Evolutionary conservation across 2,888 invertebrate genomes (phyloP), one percentile per base, ranked within the genome.

Genomic region (Conchocele bisecta): DNA sequence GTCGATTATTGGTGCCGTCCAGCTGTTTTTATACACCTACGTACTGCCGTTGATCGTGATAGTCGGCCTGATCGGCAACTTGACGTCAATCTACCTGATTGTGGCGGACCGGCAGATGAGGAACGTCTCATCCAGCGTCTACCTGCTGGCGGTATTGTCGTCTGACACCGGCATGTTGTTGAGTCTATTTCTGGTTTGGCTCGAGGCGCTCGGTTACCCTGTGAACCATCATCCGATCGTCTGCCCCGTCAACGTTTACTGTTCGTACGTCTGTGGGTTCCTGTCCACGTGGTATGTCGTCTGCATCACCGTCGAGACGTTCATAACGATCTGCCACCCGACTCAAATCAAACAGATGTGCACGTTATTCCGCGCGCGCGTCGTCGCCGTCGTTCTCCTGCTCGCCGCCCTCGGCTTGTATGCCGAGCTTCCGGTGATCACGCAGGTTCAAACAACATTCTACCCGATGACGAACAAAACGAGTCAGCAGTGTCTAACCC

Each of bases 261-360:
- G 78, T 39, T 73, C 81, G 29, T 94, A 94, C 83, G 93, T 95
- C 63, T 94, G 94, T 74, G 94, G 95, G 85, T 95, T 95, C 86
- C 91, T 95, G 65, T 96, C 96, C 82, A 94, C 95, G 0, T 97
- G 96, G 96, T 93, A 96, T 69, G 95, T 96, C 17, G 95, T 96
- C 6, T 94, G 96, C 0, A 97, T 97, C 88, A 96, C 96, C 0
- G 93, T 95, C 0, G 96, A 97, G 89, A 93, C 97, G n/a, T 96
- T 95, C 88, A 94, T 96, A 6, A 85, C 85, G 20, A 82, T 82
- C 39, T 84, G 84, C 42, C 82, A 83, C 53, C 83, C 84, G 15
- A 82, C 81, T 3, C 75, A 71, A 24, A 85, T 85, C 22, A 80
- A 82, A 31, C 71, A 74, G 13, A 75, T 84, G 71, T 86, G 86